Evolutionary conservation across 2,888 invertebrate genomes (phyloP).

Genomic region (Liposcelis brunnea): DNA sequence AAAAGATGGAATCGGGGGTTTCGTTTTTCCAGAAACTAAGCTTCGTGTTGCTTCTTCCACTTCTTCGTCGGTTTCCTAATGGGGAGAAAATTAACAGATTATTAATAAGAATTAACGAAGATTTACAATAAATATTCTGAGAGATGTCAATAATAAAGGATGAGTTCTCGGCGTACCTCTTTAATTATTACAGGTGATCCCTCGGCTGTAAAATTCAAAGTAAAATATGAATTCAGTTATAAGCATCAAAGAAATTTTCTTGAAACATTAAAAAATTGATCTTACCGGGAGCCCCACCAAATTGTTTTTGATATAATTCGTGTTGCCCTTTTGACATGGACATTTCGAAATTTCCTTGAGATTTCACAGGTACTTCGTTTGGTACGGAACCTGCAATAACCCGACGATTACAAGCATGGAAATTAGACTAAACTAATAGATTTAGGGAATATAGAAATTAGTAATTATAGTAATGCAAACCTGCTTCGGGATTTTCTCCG

Average conservation of each 20-base stretch:
- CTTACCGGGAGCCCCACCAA: slow-evolving; percentile 22
- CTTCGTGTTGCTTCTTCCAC: slow-evolving; percentile 19
- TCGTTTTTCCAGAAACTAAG: not conserved
- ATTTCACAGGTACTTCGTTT: slow-evolving; percentile 19
- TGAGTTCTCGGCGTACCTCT: not conserved
- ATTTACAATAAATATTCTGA: too few species aligned
- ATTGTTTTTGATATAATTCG: slow-evolving; percentile 57
- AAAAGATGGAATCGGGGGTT: not conserved
- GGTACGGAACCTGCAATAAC: slow-evolving; percentile 17
- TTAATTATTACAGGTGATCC: too few species aligned
- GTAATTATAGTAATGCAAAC: not conserved
- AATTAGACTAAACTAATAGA: not conserved
- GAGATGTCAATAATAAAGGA: too few species aligned
- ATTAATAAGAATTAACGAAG: not conserved
- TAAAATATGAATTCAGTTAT: too few species aligned
- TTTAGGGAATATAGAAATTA: not conserved
- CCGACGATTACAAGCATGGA: not conserved
- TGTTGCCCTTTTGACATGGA: slow-evolving; percentile 53
- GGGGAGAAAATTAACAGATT: slow-evolving; percentile 3
- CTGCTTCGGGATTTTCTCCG: slow-evolving; percentile 20
- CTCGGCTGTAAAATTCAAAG: too few species aligned
- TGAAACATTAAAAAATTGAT: too few species aligned
- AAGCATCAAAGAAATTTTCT: too few species aligned
- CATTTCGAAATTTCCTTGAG: slow-evolving; percentile 42
- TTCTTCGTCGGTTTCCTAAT: slow-evolving; percentile 15